These are phyloP conservation scores for Potamilus streckersoni DNA, from an alignment of 1,140 invertebrate genomes.

Conservation along the genomic window DNA sequence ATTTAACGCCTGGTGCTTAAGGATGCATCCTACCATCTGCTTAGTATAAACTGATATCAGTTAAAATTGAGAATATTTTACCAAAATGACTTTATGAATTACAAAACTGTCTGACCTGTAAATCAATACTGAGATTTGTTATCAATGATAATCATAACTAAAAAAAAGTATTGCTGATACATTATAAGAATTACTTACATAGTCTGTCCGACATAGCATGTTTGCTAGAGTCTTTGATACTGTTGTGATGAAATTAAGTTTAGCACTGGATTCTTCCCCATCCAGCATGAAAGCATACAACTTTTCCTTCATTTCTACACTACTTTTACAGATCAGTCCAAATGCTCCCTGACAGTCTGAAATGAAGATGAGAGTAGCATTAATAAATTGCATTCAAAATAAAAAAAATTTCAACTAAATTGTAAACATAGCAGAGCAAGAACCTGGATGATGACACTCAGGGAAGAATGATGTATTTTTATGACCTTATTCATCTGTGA, in stretches of 20 bases:
- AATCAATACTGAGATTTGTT: background rate
- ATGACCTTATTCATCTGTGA: too few relatives aligned
- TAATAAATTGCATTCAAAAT: background rate
- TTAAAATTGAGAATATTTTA: too few relatives aligned
- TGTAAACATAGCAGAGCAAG: too few relatives aligned
- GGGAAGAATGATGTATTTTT: too few relatives aligned
- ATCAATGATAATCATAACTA: background rate
- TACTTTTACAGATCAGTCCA: constrained; percentile 77
- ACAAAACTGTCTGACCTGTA: background rate
- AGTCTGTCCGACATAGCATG: constrained; percentile 68
- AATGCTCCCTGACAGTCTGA: constrained; percentile 89
- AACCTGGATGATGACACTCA: too few relatives aligned
- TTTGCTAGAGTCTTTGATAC: constrained; percentile 84
- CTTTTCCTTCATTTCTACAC: constrained; percentile 87
- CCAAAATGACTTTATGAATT: background rate
- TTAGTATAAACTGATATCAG: too few relatives aligned
- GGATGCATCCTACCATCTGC: too few relatives aligned
- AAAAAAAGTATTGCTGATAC: background rate
- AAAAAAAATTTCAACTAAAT: background rate
- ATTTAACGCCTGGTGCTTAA: too few relatives aligned
- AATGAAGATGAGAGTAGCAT: constrained; percentile 51
- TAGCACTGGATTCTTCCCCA: constrained; percentile 78
- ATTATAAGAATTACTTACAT: constrained; percentile 57
- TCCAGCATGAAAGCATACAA: constrained; percentile 85
- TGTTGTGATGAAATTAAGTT: constrained; percentile 81